Evolutionary conservation across 2,113 vertebrate genomes (phyloP), one percentile per base, ranked within the genome.

Genomic region (Leptodactylus fuscus): DNA sequence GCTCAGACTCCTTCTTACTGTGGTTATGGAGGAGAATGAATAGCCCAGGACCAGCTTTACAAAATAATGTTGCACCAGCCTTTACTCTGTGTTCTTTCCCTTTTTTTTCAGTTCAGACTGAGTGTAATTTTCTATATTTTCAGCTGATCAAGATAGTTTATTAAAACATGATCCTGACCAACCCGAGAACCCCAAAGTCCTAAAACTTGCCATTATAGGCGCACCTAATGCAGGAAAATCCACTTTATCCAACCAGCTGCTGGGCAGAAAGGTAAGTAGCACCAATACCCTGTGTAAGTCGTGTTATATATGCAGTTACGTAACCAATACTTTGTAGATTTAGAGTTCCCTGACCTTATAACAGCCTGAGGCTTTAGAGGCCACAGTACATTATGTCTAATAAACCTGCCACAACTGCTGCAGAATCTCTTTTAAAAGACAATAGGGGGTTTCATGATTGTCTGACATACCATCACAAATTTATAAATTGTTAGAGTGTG

Each of bases 201-300:
- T 99, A 73, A 95, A 93, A 88, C 93, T 98, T 10, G 97, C 95
- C 16, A 86, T 99, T 85, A 93, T 99, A 0, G 98, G 98, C 1
- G 91, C 97, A 0, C 98, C 98, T 0, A 99, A 99, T 38, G 96
- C 96, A 1, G 98, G 98, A 11, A 99, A 99, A 86, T 99, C 98
- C 38, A 98, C 98, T 0, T 91, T 99, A 48, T 95, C 94, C 60
- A 99, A 99, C 78, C 96, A 96, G 90, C 93, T 99, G 5, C 91
- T 99, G 46, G 96, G 97, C 88, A 96, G 93, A 87, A 99, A 99
- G 95, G 97, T 98, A 89, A 74, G 2, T 18, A 34, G 24, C 27
- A 65, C 32, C 22, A 65, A n/a, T n/a, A n/a, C n/a, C n/a, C n/a
- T n/a, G n/a, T 55, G 5, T 58, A 24, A 22, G 11, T 58, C 60